Percentiles rank a stretch among this genome's conserved stretches.
Evolutionary conservation across 1,140 invertebrate genomes (phyloP).

Genomic region (Drosophila saltans): DNA sequence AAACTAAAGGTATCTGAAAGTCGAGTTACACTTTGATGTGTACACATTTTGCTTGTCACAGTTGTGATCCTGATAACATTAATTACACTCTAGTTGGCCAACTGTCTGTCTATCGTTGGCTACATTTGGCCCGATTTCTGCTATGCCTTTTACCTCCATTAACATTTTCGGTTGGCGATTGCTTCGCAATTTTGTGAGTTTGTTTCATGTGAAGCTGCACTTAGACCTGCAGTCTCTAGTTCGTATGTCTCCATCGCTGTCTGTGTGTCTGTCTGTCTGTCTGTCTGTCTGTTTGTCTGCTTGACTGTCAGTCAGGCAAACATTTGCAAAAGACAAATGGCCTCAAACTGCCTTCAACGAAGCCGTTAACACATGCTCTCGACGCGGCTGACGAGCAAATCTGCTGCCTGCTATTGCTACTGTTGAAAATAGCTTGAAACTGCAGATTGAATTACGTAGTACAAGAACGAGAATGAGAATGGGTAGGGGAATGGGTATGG

Average conservation of each 20-base stretch:
- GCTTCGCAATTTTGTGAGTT: conserved; percentile 15
- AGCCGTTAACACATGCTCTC: conserved; percentile 59
- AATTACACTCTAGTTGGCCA: conserved; percentile 56
- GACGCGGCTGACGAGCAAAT: conserved; percentile 54
- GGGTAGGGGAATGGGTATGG: background rate
- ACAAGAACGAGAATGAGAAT: conserved; percentile 14
- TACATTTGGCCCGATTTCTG: conserved; percentile 6
- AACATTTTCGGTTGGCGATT: conserved; percentile 40
- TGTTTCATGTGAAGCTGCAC: conserved; percentile 36
- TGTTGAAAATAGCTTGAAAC: conserved; percentile 70
- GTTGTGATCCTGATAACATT: conserved; percentile 58
- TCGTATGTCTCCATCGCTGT: background rate
- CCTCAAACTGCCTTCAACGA: conserved; percentile 27
- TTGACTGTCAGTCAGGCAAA: conserved; percentile 60
- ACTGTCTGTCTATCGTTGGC: conserved; percentile 25
- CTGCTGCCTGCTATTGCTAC: conserved; percentile 35
- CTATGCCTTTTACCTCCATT: conserved; percentile 36
- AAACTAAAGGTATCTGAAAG: background rate
- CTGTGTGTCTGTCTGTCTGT: background rate
- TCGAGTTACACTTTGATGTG: conserved; percentile 16
- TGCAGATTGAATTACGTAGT: conserved; percentile 78
- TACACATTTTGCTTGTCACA: conserved; percentile 47
- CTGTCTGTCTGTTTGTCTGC: conserved; percentile 35
- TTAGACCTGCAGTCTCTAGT: conserved; percentile 9
- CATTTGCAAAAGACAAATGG: conserved; percentile 66